These are phyloP conservation scores for Parazoanthus darwini DNA, from an alignment of 92 coral and sea anemone species.

Conservation along the genomic window DNA sequence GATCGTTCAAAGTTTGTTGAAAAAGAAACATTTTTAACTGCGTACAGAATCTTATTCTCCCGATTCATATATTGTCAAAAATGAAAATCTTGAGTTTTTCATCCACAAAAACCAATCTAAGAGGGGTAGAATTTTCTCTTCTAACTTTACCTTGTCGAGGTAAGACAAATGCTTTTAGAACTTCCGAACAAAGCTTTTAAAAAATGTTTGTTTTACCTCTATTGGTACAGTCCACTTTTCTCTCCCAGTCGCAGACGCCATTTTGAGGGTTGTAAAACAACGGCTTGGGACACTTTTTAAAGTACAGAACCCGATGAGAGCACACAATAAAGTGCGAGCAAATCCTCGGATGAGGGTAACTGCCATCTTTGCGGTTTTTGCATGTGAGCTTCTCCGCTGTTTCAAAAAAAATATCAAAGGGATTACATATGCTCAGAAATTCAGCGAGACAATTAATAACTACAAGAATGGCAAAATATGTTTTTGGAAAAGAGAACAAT, in stretches of 20 bases:
- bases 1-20: no score
- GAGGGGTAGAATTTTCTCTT: no score
- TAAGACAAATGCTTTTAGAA: not conserved
- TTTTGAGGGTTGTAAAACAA: not conserved
- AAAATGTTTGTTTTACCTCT: constrained; percentile 1
- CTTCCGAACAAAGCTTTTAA: not conserved
- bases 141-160: not conserved
- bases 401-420: not conserved
- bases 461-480: no score
- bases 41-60: no score
- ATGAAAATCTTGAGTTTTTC: no score
- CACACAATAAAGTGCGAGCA: constrained; percentile 13
- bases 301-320: not conserved
- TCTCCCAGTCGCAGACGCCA: constrained; percentile 28
- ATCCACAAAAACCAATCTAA: no score
- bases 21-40: no score
- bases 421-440: no score
- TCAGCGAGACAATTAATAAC: no score
- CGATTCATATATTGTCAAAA: no score
- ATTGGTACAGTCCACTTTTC: not conserved
- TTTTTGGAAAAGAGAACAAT: no score
- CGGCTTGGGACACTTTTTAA: not conserved
- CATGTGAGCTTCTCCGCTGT: not conserved
- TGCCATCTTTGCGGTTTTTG: not conserved
- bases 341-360: constrained; percentile 9